Evolutionary conservation across 2,113 vertebrate genomes (phyloP).

Genomic region (Stomatorhinus ivindoensis): DNA sequence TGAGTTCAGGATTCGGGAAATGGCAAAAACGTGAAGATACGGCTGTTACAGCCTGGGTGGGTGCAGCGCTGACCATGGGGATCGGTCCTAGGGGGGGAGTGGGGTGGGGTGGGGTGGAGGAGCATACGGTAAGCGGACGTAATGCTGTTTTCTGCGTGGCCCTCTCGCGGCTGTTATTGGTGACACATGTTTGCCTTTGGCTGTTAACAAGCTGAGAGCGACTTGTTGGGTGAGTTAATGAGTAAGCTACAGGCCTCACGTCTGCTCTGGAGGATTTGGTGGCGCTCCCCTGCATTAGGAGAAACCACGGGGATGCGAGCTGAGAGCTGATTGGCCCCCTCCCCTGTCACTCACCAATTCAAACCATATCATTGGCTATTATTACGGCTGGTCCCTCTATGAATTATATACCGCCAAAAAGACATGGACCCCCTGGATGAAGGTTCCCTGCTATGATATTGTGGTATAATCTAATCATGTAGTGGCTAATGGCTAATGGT

Average conservation of each 20-base stretch:
- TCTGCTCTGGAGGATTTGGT: background rate
- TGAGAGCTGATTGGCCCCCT: background rate
- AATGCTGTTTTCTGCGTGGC: background rate
- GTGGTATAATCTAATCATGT: background rate
- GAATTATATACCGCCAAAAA: background rate
- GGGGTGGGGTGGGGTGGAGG: no score
- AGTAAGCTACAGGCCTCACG: background rate
- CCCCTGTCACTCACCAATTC: background rate
- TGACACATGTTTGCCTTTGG: background rate
- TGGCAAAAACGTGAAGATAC: background rate
- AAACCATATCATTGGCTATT: background rate
- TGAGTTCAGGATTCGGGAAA: background rate
- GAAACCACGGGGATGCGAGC: background rate
- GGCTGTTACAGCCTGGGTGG: background rate
- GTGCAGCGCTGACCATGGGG: background rate
- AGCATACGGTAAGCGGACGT: background rate
- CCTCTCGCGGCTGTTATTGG: background rate
- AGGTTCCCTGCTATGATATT: background rate
- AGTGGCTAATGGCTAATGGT: background rate
- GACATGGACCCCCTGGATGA: background rate
- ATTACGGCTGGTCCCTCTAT: background rate
- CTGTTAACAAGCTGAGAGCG: background rate
- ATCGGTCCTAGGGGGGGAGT: no score
- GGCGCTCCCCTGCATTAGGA: background rate
- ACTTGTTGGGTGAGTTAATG: background rate